These are phyloP conservation scores for Atta cephalotes DNA, from an alignment of 1,140 invertebrate genomes.

Conservation along the genomic window DNA sequence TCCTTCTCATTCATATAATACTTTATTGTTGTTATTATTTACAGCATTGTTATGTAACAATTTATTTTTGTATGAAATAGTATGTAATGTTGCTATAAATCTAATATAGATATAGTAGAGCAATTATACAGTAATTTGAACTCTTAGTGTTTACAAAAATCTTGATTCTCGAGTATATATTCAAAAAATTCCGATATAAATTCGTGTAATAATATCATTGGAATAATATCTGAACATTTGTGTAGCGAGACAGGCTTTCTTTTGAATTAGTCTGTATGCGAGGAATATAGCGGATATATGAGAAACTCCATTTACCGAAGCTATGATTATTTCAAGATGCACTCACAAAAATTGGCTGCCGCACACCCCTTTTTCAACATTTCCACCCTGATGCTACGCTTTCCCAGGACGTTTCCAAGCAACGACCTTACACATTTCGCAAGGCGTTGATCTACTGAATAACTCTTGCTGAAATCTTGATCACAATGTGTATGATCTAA, in stretches of 20 bases:
- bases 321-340: slow-evolving; percentile 85
- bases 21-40: neutral
- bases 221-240: neutral
- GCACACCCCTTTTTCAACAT: slow-evolving; percentile 27
- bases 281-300: slow-evolving; percentile 35
- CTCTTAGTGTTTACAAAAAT: neutral
- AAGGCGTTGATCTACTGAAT: neutral
- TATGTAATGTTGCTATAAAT: neutral
- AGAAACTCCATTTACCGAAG: slow-evolving; percentile 77
- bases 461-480: slow-evolving; percentile 4
- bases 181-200: slow-evolving; percentile 10
- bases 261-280: slow-evolving; percentile 32
- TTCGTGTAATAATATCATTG: neutral
- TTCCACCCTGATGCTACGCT: slow-evolving; percentile 18
- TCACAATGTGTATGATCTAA: neutral
- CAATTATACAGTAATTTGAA: neutral
- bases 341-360: slow-evolving; percentile 84
- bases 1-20: neutral
- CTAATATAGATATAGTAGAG: neutral
- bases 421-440: neutral
- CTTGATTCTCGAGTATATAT: neutral
- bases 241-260: neutral
- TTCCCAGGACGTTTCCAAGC: slow-evolving; percentile 32
- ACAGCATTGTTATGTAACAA: neutral
- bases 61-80: neutral